Conservation (phyloP, 2,113 vertebrate genomes). For the Solenodon paradoxus region DNA sequence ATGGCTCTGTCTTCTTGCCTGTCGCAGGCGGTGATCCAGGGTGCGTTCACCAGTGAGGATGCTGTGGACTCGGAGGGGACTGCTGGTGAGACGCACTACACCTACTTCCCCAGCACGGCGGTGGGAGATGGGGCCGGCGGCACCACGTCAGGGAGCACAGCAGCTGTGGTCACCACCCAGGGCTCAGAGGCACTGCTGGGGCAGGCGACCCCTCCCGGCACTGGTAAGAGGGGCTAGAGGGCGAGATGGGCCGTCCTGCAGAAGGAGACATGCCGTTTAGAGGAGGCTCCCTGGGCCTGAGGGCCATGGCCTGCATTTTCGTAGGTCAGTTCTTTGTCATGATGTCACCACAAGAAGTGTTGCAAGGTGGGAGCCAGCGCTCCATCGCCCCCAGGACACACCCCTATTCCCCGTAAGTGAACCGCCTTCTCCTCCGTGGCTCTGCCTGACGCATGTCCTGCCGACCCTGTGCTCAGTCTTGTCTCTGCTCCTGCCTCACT, state of each 20-base stretch:
- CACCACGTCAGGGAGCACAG: conserved; percentile 74
- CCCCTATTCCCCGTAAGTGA: conserved; percentile 92
- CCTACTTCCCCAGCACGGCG: conserved; percentile 82
- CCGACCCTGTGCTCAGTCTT: neutral
- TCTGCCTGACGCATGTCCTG: neutral
- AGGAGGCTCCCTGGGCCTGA: neutral
- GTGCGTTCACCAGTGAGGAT: conserved; percentile 85
- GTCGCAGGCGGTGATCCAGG: conserved; percentile 83
- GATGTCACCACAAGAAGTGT: conserved; percentile 97
- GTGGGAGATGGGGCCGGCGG: conserved; percentile 80
- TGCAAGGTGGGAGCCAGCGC: conserved; percentile 90
- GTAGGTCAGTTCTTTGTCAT: conserved; percentile 96
- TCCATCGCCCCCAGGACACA: conserved; percentile 93
- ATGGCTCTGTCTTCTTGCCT: neutral
- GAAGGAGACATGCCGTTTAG: neutral
- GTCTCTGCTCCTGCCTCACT: neutral
- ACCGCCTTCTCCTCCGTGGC: neutral
- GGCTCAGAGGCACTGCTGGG: conserved; percentile 82
- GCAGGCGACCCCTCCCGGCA: conserved; percentile 81
- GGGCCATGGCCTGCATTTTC: neutral
- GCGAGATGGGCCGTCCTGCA: neutral
- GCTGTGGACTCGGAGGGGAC: conserved; percentile 79
- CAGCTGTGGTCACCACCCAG: conserved; percentile 83
- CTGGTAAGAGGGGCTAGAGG: conserved; percentile 69
- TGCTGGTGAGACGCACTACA: conserved; percentile 82